These are phyloP conservation scores for Pseudochromis fuscus DNA, from an alignment of 2,797 vertebrate genomes.

Conservation along the genomic window DNA sequence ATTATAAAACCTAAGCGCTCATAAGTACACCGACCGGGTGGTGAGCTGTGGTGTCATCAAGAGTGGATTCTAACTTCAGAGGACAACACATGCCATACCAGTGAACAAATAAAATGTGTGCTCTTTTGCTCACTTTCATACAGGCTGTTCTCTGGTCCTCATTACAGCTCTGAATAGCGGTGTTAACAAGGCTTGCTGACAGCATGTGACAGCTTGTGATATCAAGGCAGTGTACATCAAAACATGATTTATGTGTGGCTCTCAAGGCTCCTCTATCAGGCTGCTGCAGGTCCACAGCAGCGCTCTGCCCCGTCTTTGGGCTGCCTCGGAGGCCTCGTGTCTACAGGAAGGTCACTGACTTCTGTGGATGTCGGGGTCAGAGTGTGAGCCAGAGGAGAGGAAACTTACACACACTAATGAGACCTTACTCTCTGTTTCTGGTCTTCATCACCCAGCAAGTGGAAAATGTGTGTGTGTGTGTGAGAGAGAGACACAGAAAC, in stretches of 20 bases:
- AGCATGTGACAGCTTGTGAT: conserved; percentile 80
- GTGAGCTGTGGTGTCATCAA: conserved; percentile 51
- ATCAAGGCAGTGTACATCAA: conserved; percentile 79
- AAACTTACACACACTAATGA: conserved; percentile 82
- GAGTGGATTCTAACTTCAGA: conserved; percentile 39
- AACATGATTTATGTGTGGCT: conserved; percentile 83
- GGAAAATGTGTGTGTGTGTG: conserved; percentile 54
- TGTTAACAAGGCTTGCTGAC: conserved; percentile 80
- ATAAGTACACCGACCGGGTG: conserved; percentile 35
- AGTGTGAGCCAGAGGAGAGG: conserved; percentile 67
- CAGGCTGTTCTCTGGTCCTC: conserved; percentile 74
- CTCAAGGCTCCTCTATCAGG: conserved; percentile 75
- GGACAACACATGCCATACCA: conserved; percentile 29
- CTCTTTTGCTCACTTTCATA: conserved; percentile 67
- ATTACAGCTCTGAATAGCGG: conserved; percentile 77
- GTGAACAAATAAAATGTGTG: conserved; percentile 60
- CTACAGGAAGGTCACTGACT: conserved; percentile 81
- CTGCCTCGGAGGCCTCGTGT: conserved; percentile 66
- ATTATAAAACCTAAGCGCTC: conserved; percentile 60
- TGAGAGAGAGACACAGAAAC: conserved; percentile 48
- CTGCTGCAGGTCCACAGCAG: conserved; percentile 69
- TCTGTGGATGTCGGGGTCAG: conserved; percentile 75
- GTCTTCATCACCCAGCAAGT: conserved; percentile 65
- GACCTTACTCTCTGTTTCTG: conserved; percentile 72
- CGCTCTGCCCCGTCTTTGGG: conserved; percentile 63